A percentile compares a stretch with the other conserved stretches of the same genome.
These are phyloP conservation scores for Halcyon senegalensis DNA, from an alignment of 2,113 vertebrate species.

Conservation along the genomic window DNA sequence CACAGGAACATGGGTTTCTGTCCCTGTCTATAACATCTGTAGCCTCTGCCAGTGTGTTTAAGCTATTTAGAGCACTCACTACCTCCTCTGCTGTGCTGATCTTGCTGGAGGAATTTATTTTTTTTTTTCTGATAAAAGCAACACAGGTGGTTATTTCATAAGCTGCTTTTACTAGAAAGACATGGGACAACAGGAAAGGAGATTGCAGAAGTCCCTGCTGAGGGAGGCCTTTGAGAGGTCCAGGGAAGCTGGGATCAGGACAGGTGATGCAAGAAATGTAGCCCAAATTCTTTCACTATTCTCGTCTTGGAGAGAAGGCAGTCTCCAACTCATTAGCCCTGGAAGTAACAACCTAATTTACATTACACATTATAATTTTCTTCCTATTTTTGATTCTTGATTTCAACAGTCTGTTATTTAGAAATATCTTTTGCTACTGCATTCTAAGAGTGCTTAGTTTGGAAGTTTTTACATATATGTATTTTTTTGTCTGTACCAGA, in stretches of 20 bases:
- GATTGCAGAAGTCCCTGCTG: background rate
- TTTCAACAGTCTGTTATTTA: background rate
- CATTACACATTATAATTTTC: background rate
- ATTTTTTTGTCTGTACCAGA: background rate
- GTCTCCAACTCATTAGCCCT: background rate
- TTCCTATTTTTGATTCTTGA: background rate
- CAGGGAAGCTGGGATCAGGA: background rate
- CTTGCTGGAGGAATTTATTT: background rate
- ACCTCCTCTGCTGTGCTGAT: background rate
- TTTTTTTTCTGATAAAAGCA: background rate
- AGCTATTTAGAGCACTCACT: background rate
- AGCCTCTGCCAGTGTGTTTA: background rate
- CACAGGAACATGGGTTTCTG: background rate
- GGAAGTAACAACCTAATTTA: background rate
- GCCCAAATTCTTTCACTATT: background rate
- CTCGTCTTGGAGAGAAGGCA: background rate
- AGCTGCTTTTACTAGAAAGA: background rate
- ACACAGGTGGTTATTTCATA: background rate
- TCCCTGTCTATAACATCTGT: background rate
- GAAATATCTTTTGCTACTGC: background rate
- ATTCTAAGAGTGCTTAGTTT: background rate
- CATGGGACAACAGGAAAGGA: background rate
- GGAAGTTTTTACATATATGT: background rate
- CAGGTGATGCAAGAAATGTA: background rate
- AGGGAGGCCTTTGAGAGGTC: background rate